A percentile compares a stretch with the other conserved stretches of the same genome.
Conservation (phyloP, 64 coral and sea anemone species). For the Platygyra sinensis region DNA sequence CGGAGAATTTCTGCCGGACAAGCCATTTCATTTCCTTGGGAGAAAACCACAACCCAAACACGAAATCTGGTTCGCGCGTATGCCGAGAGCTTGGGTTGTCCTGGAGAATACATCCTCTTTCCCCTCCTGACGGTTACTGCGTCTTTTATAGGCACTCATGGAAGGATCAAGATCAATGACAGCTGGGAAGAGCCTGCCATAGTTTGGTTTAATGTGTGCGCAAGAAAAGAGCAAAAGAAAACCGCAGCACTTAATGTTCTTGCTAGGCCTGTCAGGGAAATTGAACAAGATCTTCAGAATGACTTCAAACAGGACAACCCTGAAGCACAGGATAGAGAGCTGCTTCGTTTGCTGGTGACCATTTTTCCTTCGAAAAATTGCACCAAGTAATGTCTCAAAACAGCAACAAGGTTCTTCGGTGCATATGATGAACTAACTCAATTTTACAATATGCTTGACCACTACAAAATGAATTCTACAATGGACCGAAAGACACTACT, state of each 20-base stretch:
- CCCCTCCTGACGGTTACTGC: conserved; percentile 10
- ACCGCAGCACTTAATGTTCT: conserved; percentile 50
- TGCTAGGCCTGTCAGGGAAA: conserved; percentile 40
- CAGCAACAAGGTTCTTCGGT: conserved; percentile 31
- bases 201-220: conserved; percentile 65
- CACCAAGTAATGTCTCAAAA: conserved; percentile 57
- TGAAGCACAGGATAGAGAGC: neutral
- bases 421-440: conserved; percentile 63
- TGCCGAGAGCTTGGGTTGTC: conserved; percentile 40
- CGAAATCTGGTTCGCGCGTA: neutral
- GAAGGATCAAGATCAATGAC: conserved; percentile 41
- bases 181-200: conserved; percentile 53
- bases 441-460: conserved; percentile 65
- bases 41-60: neutral
- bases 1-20: conserved; percentile 22
- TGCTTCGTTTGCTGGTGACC: conserved; percentile 46
- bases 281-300: conserved; percentile 44
- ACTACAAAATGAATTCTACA: conserved; percentile 52
- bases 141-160: conserved; percentile 41
- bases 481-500: too few species aligned
- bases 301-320: too few species aligned
- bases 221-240: conserved; percentile 53
- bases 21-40: conserved; percentile 1
- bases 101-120: conserved; percentile 30
- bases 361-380: conserved; percentile 59